These are phyloP conservation scores for Sphenopsis melanotis DNA, from an alignment of 2,797 vertebrate species.

Conservation along the genomic window DNA sequence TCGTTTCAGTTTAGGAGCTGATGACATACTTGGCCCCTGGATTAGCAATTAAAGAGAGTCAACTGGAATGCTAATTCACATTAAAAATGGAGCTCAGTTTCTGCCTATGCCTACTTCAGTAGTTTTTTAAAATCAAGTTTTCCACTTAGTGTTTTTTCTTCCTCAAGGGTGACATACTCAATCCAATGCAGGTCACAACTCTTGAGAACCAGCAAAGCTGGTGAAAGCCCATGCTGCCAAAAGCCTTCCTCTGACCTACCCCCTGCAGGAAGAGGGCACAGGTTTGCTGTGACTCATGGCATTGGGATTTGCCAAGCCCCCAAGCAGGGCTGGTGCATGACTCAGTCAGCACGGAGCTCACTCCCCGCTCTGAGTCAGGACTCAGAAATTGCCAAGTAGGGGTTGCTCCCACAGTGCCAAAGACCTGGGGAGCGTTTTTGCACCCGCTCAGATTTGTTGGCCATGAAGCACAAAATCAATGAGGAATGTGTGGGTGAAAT, in stretches of 20 bases:
- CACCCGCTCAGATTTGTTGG: fast-evolving
- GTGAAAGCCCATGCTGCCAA: not conserved
- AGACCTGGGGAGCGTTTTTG: not conserved
- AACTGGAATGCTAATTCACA: conserved; percentile 16
- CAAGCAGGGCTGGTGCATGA: not conserved
- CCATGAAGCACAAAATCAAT: not conserved
- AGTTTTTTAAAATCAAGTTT: not conserved
- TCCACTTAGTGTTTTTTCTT: not conserved
- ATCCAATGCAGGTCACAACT: not conserved
- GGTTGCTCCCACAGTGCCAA: not conserved
- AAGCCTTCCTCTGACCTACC: not conserved
- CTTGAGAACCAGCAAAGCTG: not conserved
- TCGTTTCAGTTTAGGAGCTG: not conserved
- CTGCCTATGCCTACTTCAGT: not conserved
- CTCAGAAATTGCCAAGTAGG: not conserved
- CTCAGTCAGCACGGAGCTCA: not conserved
- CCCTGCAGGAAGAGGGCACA: not conserved
- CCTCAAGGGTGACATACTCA: not conserved
- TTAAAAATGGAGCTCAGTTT: not conserved
- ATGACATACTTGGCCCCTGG: conserved; percentile 20
- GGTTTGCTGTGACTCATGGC: not conserved
- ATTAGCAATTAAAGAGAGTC: conserved; percentile 1
- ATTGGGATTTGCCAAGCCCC: not conserved
- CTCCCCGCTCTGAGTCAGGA: not conserved
- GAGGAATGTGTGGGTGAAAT: not conserved